Percentiles rank a stretch among this genome's conserved stretches.
Conservation (phyloP, 2,113 vertebrate species). For the Proteles cristata region DNA sequence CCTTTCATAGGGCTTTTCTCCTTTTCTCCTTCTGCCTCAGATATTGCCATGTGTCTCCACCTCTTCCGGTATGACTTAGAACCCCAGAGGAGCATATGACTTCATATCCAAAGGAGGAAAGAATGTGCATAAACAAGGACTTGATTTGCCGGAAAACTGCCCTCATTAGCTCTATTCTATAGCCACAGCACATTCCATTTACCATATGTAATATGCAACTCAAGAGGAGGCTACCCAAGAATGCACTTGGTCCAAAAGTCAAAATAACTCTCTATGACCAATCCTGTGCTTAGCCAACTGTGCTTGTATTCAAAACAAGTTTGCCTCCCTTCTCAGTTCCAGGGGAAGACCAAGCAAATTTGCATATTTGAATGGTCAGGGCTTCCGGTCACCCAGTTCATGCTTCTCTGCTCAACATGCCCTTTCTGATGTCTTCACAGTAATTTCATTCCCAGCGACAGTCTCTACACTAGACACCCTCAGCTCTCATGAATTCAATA, state of each 20-base stretch:
- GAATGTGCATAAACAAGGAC: constrained; percentile 76
- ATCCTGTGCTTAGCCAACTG: not conserved
- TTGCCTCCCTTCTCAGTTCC: not conserved
- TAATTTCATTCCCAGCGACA: not conserved
- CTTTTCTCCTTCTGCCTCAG: not conserved
- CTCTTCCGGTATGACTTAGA: constrained; percentile 61
- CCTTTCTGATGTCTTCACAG: not conserved
- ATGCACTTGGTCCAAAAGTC: not conserved
- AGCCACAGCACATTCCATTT: constrained; percentile 67
- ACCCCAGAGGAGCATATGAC: constrained; percentile 64
- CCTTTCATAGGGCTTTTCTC: not conserved
- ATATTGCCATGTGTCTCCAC: not conserved
- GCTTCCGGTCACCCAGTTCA: not conserved
- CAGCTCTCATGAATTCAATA: not conserved
- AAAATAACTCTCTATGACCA: not conserved
- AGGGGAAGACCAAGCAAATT: not conserved
- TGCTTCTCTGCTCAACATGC: not conserved
- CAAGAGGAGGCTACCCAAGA: not conserved
- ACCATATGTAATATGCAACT: constrained; percentile 59
- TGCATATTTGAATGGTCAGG: not conserved
- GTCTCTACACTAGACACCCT: not conserved
- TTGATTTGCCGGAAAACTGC: constrained; percentile 72
- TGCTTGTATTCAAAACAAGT: not conserved
- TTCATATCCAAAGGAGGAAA: constrained; percentile 72
- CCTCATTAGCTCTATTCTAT: constrained; percentile 67